phyloP scores from a whole-genome alignment of 2,113 vertebrate genomes.

The Narcine bancroftii region DNA sequence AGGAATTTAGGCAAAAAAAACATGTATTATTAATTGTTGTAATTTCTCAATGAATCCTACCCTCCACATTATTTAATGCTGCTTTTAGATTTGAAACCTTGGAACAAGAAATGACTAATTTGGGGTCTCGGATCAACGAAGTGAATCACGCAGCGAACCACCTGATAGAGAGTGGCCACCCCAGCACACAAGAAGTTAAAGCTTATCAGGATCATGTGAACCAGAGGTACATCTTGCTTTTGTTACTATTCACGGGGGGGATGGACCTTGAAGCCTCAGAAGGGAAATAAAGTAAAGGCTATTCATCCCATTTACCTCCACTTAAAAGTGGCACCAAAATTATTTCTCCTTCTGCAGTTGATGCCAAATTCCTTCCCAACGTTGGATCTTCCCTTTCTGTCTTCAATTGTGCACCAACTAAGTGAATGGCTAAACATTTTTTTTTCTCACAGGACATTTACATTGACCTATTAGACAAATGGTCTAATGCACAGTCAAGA shows the following conservation, averaged over 20 bases:
- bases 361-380: background rate
- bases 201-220: slow-evolving; percentile 73
- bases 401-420: background rate
- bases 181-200: slow-evolving; percentile 73
- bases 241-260: background rate
- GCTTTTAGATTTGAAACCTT: slow-evolving; percentile 72
- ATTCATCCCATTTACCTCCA: background rate
- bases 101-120: slow-evolving; percentile 74
- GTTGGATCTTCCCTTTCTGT: background rate
- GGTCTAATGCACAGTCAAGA: too few species aligned
- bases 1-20: background rate
- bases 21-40: too few species aligned
- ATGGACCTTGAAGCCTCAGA: background rate
- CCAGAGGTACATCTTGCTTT: slow-evolving; percentile 58
- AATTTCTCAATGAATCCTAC: background rate
- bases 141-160: slow-evolving; percentile 76
- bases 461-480: too few species aligned
- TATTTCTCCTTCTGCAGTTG: background rate
- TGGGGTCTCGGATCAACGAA: slow-evolving; percentile 65
- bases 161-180: slow-evolving; percentile 77
- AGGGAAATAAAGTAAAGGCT: background rate
- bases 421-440: background rate
- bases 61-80: slow-evolving; percentile 17
- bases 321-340: background rate
- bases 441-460: too few species aligned